Percentiles rank a stretch among this genome's conserved stretches.
Evolutionary conservation across 1,140 invertebrate genomes (phyloP).

Genomic region (Drosophila santomea): DNA sequence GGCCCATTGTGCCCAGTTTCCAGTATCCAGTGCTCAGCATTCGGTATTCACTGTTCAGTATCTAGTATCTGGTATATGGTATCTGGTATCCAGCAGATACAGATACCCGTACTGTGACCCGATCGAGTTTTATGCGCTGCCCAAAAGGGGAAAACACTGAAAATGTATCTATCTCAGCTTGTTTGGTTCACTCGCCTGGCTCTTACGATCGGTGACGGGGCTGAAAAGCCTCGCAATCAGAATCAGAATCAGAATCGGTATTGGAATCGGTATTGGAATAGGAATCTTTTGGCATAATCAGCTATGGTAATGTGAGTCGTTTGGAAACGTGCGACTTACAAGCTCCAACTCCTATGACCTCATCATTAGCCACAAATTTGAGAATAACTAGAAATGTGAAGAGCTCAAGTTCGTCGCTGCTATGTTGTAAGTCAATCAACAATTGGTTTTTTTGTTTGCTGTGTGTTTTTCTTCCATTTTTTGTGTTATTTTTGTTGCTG

Average conservation of each 20-base stretch:
- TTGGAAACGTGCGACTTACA: slow-evolving; percentile 30
- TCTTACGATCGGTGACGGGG: slow-evolving; percentile 25
- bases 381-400: slow-evolving; percentile 54
- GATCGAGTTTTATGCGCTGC: slow-evolving; percentile 43
- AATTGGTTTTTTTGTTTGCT: slow-evolving; percentile 56
- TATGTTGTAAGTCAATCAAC: slow-evolving; percentile 70
- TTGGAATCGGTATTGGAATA: slow-evolving; percentile 1
- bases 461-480: background rate
- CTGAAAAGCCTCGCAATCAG: slow-evolving; percentile 5
- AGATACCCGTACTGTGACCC: slow-evolving; percentile 28
- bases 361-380: slow-evolving; percentile 51
- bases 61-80: slow-evolving; percentile 7
- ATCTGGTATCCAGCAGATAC: slow-evolving; percentile 52
- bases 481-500: background rate
- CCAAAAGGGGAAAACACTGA: slow-evolving; percentile 37
- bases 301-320: slow-evolving; percentile 35
- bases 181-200: background rate
- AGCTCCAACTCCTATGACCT: slow-evolving; percentile 56
- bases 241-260: background rate
- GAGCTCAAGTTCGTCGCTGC: slow-evolving; percentile 47
- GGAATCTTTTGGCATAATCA: slow-evolving; percentile 46
- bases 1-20: slow-evolving; percentile 54
- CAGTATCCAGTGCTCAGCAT: slow-evolving; percentile 35
- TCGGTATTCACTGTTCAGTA: background rate
- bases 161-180: slow-evolving; percentile 30